Evolutionary conservation across 2,888 invertebrate species (phyloP).

Genomic region (Lochmaea capreae): DNA sequence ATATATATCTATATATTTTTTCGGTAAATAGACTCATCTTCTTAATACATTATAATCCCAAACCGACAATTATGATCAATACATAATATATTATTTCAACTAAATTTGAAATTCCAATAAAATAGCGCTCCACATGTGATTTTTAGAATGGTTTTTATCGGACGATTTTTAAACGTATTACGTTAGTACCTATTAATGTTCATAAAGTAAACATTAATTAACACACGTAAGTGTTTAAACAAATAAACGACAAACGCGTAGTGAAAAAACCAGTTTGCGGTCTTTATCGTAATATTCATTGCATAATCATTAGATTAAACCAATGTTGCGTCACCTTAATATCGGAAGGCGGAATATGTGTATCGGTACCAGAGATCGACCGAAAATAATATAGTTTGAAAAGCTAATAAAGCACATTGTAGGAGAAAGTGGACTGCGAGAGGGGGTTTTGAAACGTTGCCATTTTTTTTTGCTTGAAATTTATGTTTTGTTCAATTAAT

Average conservation of each 20-base stretch:
- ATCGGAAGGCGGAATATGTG: constrained; percentile 9
- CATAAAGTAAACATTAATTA: constrained; percentile 28
- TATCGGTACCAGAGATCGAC: constrained; percentile 4
- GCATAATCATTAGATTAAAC: constrained; percentile 34
- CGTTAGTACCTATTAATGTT: constrained; percentile 21
- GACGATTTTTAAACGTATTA: not conserved
- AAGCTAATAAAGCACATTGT: constrained; percentile 42
- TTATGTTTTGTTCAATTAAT: no score
- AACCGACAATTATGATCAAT: no score
- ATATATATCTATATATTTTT: no score
- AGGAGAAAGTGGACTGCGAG: constrained; percentile 55
- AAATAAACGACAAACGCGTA: constrained; percentile 32
- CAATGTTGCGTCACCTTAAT: constrained; percentile 28
- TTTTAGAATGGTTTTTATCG: not conserved
- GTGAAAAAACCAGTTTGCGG: constrained; percentile 28
- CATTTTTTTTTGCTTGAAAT: not conserved
- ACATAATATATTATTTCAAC: no score
- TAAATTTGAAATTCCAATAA: no score
- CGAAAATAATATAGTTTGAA: constrained; percentile 23
- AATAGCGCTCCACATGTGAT: no score
- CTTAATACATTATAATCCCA: no score
- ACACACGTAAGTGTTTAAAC: constrained; percentile 28
- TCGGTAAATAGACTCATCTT: no score
- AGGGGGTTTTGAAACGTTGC: constrained; percentile 45
- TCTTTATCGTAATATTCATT: constrained; percentile 31